Conservation (phyloP, 2,888 invertebrate genomes). For the Drosophila seclusa region DNA sequence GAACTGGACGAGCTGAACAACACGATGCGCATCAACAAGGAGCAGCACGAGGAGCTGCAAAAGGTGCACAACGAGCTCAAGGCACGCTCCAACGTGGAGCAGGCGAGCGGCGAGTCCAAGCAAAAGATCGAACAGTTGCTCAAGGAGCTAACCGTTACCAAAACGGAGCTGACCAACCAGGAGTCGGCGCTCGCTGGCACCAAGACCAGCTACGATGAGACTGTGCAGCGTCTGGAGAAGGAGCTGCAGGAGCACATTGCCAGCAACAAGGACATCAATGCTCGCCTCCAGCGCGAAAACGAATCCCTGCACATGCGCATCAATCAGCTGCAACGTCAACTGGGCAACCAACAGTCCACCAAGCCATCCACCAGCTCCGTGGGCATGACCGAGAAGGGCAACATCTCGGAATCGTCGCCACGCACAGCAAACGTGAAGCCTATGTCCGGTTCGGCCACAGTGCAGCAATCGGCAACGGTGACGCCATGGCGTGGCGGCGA, state of each 20-base stretch:
- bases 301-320: conserved; percentile 90
- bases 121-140: conserved; percentile 75
- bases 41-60: conserved; percentile 56
- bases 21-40: conserved; percentile 47
- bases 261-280: conserved; percentile 86
- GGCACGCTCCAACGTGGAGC: conserved; percentile 88
- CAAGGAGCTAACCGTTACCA: conserved; percentile 86
- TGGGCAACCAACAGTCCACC: conserved; percentile 87
- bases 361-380: conserved; percentile 89
- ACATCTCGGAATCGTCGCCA: conserved; percentile 86
- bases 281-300: conserved; percentile 87
- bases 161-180: conserved; percentile 86
- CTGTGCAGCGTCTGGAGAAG: conserved; percentile 89
- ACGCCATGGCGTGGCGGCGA: conserved; percentile 91
- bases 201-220: conserved; percentile 90
- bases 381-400: conserved; percentile 86
- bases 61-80: conserved; percentile 88
- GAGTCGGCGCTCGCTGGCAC: conserved; percentile 87
- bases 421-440: conserved; percentile 97
- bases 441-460: conserved; percentile 90
- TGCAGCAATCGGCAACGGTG: conserved; percentile 86
- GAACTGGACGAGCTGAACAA: conserved; percentile 87
- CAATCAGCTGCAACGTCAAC: conserved; percentile 88
- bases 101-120: conserved; percentile 89
- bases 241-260: conserved; percentile 88